Evolutionary conservation across 2,797 vertebrate species (phyloP).

Genomic region (Lacerta bilineata): DNA sequence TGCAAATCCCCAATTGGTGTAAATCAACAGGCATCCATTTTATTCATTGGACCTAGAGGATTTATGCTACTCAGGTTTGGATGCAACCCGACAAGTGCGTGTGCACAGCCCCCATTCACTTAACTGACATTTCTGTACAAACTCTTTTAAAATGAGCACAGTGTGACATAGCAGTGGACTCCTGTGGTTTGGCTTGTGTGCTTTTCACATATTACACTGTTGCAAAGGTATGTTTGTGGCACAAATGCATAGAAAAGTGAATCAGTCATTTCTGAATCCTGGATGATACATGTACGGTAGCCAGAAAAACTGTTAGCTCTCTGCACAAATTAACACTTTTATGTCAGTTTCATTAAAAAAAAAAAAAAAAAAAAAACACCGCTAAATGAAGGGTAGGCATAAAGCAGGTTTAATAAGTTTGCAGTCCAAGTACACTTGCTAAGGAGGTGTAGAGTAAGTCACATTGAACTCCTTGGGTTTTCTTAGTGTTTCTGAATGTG

Average conservation of each 20-base stretch:
- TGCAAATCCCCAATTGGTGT: neutral
- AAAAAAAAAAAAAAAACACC: too few species aligned
- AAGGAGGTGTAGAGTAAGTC: neutral
- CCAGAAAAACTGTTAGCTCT: neutral
- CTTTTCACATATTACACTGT: neutral
- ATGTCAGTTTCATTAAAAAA: neutral
- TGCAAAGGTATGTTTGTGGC: neutral
- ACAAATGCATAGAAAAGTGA: neutral
- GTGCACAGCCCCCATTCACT: neutral
- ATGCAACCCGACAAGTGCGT: slow-evolving; percentile 1
- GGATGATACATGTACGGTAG: neutral
- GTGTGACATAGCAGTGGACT: neutral
- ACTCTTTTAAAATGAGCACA: neutral
- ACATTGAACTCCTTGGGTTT: neutral
- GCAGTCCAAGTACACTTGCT: neutral
- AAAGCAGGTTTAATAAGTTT: neutral
- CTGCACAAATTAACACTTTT: neutral
- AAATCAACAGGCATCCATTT: neutral
- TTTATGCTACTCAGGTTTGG: slow-evolving; percentile 5
- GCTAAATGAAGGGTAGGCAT: neutral
- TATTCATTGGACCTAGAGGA: neutral
- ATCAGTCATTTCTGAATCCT: neutral
- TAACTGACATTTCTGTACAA: slow-evolving; percentile 18
- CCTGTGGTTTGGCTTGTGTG: neutral
- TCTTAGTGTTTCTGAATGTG: neutral